Percentiles rank a stretch among this genome's conserved stretches.
These are phyloP conservation scores for Ashinkailepas kermadecensis DNA, from an alignment of 2,888 invertebrate species.

Conservation along the genomic window DNA sequence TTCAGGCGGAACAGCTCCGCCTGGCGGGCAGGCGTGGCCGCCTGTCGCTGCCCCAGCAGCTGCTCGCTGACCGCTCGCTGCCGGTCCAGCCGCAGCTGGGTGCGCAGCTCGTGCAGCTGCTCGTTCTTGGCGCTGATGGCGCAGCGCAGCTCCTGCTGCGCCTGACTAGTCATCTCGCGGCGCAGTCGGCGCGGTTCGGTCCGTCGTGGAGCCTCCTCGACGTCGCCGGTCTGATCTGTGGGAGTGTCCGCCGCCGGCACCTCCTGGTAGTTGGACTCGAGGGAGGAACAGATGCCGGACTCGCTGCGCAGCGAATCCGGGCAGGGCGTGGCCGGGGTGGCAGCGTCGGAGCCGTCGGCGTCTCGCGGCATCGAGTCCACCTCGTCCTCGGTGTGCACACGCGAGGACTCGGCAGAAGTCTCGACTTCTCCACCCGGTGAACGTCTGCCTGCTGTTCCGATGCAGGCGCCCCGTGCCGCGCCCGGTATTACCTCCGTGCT, in stretches of 20 bases:
- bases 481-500: too few relatives aligned
- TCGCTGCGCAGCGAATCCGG: conserved; percentile 12
- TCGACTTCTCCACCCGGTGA: too few relatives aligned
- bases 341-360: background rate
- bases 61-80: background rate
- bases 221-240: background rate
- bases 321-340: background rate
- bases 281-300: conserved; percentile 15
- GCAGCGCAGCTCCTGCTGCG: background rate
- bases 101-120: conserved; percentile 4
- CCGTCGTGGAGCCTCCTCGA: background rate
- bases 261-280: conserved; percentile 10
- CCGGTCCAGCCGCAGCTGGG: conserved; percentile 7
- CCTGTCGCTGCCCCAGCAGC: conserved; percentile 5
- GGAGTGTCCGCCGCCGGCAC: background rate
- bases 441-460: too few relatives aligned
- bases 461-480: too few relatives aligned
- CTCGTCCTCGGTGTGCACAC: too few relatives aligned
- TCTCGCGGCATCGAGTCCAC: background rate
- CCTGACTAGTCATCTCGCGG: background rate
- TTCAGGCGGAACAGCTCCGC: background rate
- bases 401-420: too few relatives aligned
- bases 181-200: background rate
- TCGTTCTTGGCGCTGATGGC: conserved; percentile 11
- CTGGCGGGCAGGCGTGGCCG: background rate